Conservation (phyloP, 2,797 vertebrate species). For the Meriones psammophilus region DNA sequence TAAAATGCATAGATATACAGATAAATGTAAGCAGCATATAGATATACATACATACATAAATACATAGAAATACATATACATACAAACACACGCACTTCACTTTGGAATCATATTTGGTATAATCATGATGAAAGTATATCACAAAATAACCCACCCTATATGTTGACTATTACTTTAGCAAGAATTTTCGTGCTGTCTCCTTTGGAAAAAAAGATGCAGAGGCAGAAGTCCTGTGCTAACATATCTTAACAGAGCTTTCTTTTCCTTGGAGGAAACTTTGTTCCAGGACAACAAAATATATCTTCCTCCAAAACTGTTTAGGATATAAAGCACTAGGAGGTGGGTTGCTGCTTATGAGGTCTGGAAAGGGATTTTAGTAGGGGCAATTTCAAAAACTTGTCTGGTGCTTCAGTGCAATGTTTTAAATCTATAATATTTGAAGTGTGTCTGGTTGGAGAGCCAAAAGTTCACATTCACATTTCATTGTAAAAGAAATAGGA, state of each 20-base stretch:
- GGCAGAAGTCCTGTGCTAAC: background rate
- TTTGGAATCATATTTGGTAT: conserved; percentile 6
- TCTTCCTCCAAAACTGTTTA: background rate
- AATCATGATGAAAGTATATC: background rate
- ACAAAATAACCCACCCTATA: background rate
- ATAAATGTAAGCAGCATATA: background rate
- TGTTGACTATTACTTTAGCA: background rate
- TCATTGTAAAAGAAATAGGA: background rate
- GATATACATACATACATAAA: too few species aligned
- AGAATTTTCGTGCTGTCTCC: background rate
- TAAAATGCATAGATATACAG: background rate
- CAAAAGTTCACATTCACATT: conserved; percentile 35
- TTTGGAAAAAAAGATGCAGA: background rate
- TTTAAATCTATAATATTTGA: conserved; percentile 5
- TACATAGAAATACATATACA: too few species aligned
- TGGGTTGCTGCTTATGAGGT: background rate
- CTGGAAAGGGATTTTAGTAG: background rate
- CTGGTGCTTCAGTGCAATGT: background rate
- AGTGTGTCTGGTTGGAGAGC: background rate
- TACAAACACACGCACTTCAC: background rate
- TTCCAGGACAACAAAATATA: background rate
- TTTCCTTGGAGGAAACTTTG: background rate
- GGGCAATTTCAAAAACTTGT: background rate
- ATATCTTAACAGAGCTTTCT: background rate
- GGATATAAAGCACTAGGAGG: background rate